A percentile compares a stretch with the other conserved stretches of the same genome.
Conservation (phyloP, 2,113 vertebrate genomes). For the Pontoporia blainvillei region DNA sequence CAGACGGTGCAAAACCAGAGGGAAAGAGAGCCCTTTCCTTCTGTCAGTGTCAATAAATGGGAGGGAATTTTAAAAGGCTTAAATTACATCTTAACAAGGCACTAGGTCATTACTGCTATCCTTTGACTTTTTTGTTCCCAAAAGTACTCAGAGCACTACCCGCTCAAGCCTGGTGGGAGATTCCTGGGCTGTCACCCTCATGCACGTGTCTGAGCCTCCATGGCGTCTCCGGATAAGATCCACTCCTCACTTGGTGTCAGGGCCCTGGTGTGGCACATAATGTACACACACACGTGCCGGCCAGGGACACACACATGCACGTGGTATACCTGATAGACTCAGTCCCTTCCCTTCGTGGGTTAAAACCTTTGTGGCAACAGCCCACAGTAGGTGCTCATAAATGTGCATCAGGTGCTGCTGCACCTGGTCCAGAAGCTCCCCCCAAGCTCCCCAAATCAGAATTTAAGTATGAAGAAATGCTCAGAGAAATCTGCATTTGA, state of each 20-base stretch:
- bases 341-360: not conserved
- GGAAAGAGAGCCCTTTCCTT: not conserved
- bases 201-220: accelerated
- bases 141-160: not conserved
- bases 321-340: not conserved
- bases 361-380: not conserved
- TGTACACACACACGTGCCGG: not conserved
- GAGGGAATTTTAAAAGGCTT: not conserved
- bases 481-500: not conserved
- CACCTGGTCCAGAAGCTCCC: not conserved
- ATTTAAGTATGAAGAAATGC: not conserved
- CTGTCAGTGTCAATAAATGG: not conserved
- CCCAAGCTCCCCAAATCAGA: not conserved
- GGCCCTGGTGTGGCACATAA: accelerated
- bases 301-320: not conserved
- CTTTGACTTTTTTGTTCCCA: not conserved
- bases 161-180: not conserved
- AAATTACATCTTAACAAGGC: not conserved
- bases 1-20: not conserved
- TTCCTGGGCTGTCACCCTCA: not conserved
- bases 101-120: not conserved
- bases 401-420: not conserved
- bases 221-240: not conserved
- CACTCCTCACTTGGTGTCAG: not conserved
- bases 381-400: not conserved